A percentile compares a stretch with the other conserved stretches of the same genome.
phyloP scores from a whole-genome alignment of 2,113 vertebrate genomes.

The Elachura formosa region DNA sequence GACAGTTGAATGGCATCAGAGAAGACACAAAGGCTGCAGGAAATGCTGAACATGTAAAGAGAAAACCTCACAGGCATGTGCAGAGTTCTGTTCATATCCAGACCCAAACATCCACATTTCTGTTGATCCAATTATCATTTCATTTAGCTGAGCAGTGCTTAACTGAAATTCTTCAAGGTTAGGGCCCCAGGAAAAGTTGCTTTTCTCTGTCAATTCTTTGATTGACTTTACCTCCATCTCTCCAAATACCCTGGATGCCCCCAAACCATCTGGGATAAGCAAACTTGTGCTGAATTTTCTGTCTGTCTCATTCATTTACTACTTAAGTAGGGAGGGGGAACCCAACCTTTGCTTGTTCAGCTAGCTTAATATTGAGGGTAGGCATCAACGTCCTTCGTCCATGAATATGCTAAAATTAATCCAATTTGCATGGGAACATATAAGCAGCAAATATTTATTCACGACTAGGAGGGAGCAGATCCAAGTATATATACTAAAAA shows the following conservation, averaged over 20 bases:
- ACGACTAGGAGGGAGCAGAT: constrained; percentile 30
- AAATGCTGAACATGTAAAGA: neutral
- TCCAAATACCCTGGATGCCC: constrained; percentile 8
- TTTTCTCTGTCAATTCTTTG: neutral
- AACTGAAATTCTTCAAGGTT: constrained; percentile 20
- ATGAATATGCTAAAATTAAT: constrained; percentile 56
- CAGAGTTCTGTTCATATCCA: neutral
- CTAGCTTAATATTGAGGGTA: constrained; percentile 24
- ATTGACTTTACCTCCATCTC: constrained; percentile 2
- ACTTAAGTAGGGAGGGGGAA: neutral
- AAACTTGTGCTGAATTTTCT: neutral
- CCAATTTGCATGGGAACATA: constrained; percentile 56
- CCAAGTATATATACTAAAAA: constrained; percentile 1
- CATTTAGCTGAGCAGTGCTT: constrained; percentile 18
- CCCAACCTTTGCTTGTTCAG: neutral
- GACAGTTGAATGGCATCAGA: neutral
- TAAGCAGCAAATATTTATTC: constrained; percentile 60
- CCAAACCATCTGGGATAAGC: constrained; percentile 19
- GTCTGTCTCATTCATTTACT: neutral
- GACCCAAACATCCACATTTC: neutral
- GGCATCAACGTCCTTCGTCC: constrained; percentile 26
- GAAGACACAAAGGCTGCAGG: neutral
- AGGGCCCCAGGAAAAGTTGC: neutral
- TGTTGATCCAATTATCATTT: constrained; percentile 34
- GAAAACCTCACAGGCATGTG: neutral